Percentiles rank a stretch among this genome's conserved stretches.
Conservation (phyloP, 2,888 invertebrate species). For the Drosophila nr. medialis region DNA sequence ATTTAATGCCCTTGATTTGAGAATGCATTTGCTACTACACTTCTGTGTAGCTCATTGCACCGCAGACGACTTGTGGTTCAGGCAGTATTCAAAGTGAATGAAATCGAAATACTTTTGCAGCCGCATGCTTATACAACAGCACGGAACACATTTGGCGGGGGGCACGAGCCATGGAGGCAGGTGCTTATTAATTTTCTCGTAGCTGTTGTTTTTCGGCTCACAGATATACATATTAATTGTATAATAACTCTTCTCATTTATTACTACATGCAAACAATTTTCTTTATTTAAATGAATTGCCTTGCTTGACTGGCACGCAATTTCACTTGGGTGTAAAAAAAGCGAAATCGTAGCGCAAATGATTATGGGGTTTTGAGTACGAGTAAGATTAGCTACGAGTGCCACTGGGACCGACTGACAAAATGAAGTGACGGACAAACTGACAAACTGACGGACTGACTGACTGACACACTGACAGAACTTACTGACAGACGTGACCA, state of each 20-base stretch:
- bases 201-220: conserved; percentile 18
- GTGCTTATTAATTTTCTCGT: conserved; percentile 38
- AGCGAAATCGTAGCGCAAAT: conserved; percentile 49
- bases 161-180: conserved; percentile 64
- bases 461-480: conserved; percentile 22
- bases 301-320: conserved; percentile 72
- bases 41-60: not conserved
- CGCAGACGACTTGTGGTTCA: not conserved
- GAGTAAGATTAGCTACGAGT: conserved; percentile 17
- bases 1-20: not conserved
- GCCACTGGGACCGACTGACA: conserved; percentile 15
- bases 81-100: conserved; percentile 2
- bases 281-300: conserved; percentile 76
- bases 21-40: not conserved
- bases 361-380: conserved; percentile 47
- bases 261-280: conserved; percentile 67
- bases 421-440: conserved; percentile 13
- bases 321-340: conserved; percentile 62
- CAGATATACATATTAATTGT: conserved; percentile 60
- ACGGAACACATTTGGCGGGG: conserved; percentile 46
- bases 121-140: conserved; percentile 17
- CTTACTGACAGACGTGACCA: conserved; percentile 46
- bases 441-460: conserved; percentile 30
- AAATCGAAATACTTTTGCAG: conserved; percentile 6
- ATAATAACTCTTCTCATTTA: conserved; percentile 75